Base-by-base conservation (phyloP, 2,797 vertebrate species). In the Onychomys torridus region DNA sequence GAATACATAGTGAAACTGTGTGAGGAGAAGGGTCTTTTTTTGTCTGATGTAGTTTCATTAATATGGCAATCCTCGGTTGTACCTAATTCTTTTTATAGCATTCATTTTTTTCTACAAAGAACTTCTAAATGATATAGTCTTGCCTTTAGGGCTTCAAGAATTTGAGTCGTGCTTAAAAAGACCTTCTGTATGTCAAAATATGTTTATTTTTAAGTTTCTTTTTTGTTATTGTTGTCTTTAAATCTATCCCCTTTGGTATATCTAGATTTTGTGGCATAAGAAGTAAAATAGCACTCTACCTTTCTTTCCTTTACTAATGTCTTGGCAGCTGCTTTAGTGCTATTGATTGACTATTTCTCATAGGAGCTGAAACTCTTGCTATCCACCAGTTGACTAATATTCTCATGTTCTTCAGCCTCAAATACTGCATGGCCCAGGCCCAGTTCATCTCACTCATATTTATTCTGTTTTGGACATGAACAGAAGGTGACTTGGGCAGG, bases 401-500 rank as follows among this genome's bases (percentile, higher is more conserved):
- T 91, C n/a, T 89, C 78, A 40, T 91, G 32, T 89, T 94, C 17
- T 91, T 93, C 21, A 83, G n/a, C 46, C 59, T 83, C 32, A 78
- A 77, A 86, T 37, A 89, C 17, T 16, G 16, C 77, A 40, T 87
- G 49, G 40, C 81, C 85, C 25, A 91, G 78, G 65, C n/a, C 27
- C 69, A 93, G 57, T 79, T 94, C 40, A 83, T 89, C 37, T 79
- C 19, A 69, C 13, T 91, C 67, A 92, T 55, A 95, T 94, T 91
- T 90, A 63, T 87, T 91, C 75, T 93, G 67, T 40, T 86, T 85
- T 94, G 89, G 73, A 91, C 55, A 65, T 67, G 83, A 97, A 91
- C 71, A 82, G 27, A 97, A 94, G 73, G 52, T 87, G 46, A 78
- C 55, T 78, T 85, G 25, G 40, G 46, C 12, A 94, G 46, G 92